These are phyloP conservation scores for Enoplosus armatus DNA, from an alignment of 2,797 vertebrate genomes.

Conservation along the genomic window DNA sequence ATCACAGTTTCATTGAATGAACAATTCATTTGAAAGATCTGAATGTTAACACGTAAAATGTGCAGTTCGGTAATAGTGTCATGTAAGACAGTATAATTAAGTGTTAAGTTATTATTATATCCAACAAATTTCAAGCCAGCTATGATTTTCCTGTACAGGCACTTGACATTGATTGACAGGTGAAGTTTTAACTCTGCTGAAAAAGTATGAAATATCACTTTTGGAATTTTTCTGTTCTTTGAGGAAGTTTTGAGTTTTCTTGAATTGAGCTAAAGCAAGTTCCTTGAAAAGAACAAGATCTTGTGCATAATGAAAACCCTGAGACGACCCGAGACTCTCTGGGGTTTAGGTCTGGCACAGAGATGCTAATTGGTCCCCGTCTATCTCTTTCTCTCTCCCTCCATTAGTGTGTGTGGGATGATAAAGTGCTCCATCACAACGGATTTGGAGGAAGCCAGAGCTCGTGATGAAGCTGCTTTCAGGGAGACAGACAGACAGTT, in stretches of 20 bases:
- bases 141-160: neutral
- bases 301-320: constrained; percentile 42
- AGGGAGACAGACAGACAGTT: constrained; percentile 20
- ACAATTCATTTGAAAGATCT: too few species aligned
- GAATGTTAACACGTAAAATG: neutral
- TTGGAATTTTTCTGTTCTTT: constrained; percentile 9
- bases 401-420: constrained; percentile 46
- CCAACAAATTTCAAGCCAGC: neutral
- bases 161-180: constrained; percentile 14
- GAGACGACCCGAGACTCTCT: constrained; percentile 42
- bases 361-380: constrained; percentile 64
- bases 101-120: neutral
- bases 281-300: constrained; percentile 30
- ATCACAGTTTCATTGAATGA: too few species aligned
- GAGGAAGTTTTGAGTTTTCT: constrained; percentile 28
- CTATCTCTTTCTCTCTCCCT: constrained; percentile 34
- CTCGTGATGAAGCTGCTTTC: constrained; percentile 40
- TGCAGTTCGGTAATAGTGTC: neutral
- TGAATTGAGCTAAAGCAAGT: constrained; percentile 28
- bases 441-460: constrained; percentile 32
- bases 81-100: neutral
- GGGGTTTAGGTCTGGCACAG: constrained; percentile 42
- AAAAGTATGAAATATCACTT: constrained; percentile 15
- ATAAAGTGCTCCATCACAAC: constrained; percentile 48
- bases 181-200: neutral